Evolutionary conservation across 2,888 invertebrate genomes (phyloP).

Genomic region (Mamestra brassicae): DNA sequence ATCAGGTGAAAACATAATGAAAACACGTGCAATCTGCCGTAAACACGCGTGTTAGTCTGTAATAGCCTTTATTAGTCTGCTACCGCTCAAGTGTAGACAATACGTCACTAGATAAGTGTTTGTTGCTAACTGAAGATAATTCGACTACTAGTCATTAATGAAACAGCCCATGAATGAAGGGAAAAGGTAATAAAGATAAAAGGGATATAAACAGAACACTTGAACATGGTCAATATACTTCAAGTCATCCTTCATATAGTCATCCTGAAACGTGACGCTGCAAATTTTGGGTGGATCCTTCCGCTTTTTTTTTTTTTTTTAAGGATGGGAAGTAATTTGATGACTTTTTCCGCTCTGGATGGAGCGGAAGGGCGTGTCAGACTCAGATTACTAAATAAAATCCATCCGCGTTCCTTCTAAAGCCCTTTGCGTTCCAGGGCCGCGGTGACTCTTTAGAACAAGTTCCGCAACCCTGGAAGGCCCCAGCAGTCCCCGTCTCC

Average conservation of each 20-base stretch:
- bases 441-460: too few species aligned
- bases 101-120: slow-evolving; percentile 31
- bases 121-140: slow-evolving; percentile 39
- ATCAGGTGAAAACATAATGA: slow-evolving; percentile 12
- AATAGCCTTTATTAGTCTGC: background rate
- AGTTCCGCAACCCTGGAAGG: too few species aligned
- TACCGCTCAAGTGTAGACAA: slow-evolving; percentile 14
- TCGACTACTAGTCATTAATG: slow-evolving; percentile 24
- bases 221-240: slow-evolving; percentile 4
- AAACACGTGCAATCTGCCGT: slow-evolving; percentile 11
- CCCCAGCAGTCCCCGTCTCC: too few species aligned
- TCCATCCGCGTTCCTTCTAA: too few species aligned
- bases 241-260: background rate
- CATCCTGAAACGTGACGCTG: slow-evolving; percentile 14
- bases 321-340: too few species aligned
- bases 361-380: too few species aligned
- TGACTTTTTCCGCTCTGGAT: too few species aligned
- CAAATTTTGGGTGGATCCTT: background rate
- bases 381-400: too few species aligned
- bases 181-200: slow-evolving; percentile 38
- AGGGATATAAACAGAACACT: slow-evolving; percentile 37
- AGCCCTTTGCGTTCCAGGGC: too few species aligned
- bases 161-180: slow-evolving; percentile 29
- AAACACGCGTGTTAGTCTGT: slow-evolving; percentile 30
- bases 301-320: too few species aligned